Conservation (phyloP, 2,797 vertebrate genomes). For the Craterocephalus amniculus region DNA sequence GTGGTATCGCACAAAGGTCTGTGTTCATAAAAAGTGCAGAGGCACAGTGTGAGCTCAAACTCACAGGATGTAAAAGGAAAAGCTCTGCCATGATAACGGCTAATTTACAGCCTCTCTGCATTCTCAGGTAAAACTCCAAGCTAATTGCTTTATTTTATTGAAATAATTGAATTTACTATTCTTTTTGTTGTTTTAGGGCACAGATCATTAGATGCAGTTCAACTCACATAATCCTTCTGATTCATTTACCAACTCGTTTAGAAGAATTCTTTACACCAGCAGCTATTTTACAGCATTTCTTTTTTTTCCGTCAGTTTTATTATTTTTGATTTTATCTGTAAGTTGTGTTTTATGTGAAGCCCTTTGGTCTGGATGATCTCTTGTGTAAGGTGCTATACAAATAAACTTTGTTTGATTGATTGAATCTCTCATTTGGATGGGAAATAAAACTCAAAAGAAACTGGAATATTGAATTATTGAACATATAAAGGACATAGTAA, state of each 20-base stretch:
- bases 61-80: conserved; percentile 40
- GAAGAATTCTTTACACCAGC: not conserved
- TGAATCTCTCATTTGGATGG: not conserved
- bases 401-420: too few species aligned
- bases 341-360: too few species aligned
- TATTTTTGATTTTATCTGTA: too few species aligned
- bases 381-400: too few species aligned
- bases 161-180: not conserved
- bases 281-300: too few species aligned
- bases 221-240: not conserved
- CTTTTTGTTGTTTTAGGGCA: not conserved
- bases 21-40: conserved; percentile 54
- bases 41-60: conserved; percentile 37
- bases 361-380: too few species aligned
- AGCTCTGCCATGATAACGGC: not conserved
- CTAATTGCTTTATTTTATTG: conserved; percentile 25
- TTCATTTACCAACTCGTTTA: not conserved
- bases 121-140: not conserved
- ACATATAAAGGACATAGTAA: not conserved
- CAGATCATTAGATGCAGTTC: not conserved
- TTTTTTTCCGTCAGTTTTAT: too few species aligned
- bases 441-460: not conserved
- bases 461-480: not conserved
- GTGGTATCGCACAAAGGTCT: conserved; percentile 68
- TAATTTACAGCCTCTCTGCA: conserved; percentile 52